phyloP scores from a whole-genome alignment of 2,888 invertebrate genomes.

The Tachystola acroxantha region DNA sequence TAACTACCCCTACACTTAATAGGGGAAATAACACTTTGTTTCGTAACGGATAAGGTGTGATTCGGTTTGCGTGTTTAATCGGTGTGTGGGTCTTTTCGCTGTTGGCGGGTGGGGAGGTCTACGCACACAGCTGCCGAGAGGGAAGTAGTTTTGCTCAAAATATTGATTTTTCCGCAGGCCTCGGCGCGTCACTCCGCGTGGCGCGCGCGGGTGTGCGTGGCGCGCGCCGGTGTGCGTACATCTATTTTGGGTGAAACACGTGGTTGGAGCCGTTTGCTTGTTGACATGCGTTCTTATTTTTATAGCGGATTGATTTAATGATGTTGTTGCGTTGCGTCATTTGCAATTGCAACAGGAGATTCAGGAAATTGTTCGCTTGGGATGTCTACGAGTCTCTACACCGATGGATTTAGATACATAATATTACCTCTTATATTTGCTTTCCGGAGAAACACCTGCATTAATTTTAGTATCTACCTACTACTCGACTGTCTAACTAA shows the following conservation, averaged over 20 bases:
- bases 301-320: constrained; percentile 51
- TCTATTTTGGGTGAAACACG: constrained; percentile 74
- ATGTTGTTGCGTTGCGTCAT: constrained; percentile 48
- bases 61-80: constrained; percentile 34
- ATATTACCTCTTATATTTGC: no score
- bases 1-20: constrained; percentile 56
- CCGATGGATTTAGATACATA: no score
- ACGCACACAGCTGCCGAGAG: constrained; percentile 61
- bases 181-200: constrained; percentile 11
- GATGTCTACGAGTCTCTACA: no score
- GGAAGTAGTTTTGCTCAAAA: constrained; percentile 78
- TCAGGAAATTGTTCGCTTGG: no score
- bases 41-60: constrained; percentile 49
- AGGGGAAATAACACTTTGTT: constrained; percentile 55
- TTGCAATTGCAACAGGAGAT: no score
- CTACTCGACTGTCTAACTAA: no score
- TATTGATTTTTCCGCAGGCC: constrained; percentile 75
- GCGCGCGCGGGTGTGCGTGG: constrained; percentile 18
- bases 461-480: no score
- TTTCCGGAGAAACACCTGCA: no score
- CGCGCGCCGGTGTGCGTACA: constrained; percentile 24
- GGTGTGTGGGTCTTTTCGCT: constrained; percentile 33
- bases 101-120: constrained; percentile 27
- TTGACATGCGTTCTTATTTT: constrained; percentile 75
- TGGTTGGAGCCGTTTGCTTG: constrained; percentile 71